Base-by-base conservation (phyloP, 2,888 invertebrate genomes). In the Sarcophaga subvicina region DNA sequence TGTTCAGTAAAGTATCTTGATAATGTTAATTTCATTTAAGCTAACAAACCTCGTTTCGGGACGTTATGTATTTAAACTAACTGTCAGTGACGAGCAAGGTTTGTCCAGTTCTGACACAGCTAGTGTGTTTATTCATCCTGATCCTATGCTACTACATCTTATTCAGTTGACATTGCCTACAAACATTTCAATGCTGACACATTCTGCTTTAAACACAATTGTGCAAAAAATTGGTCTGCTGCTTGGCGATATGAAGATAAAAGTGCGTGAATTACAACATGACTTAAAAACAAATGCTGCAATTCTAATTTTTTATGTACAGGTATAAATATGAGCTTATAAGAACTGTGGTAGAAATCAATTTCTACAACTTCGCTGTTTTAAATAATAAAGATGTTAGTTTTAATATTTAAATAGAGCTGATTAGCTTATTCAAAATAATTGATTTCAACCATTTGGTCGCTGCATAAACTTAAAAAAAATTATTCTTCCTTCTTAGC, bases 31-130 rank as follows among this genome's bases (percentile, higher is more conserved):
- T 25, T 70, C 5, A 45, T 60, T 92, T 20, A 91, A 96, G 96
- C 93, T 98, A 54, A 96, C 97, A n/a, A 96, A 98, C 92, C 95
- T 98, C 78, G 96, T 97, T 71, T 96, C 97, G 4, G 99, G 98
- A 0, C 95, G 96, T 88, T 99, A 98, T 92, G 95, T 98, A 3
- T 98, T 98, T 91, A 96, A 96, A 90, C 94, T 99, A 82, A 97
- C 96, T n/a, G 98, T 99, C 1, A 96, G 95, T 63, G 99, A 99
- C 93, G 97, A 97, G 89, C 98, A 98, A 92, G 98, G 98, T 0
- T 94, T 97, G 79, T 96, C 96, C 0, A 96, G 95, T 89, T 96
- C 96, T 20, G 98, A 98, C 92, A 96, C 96, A 0, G 97, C 97
- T 27, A 97, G 97, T 79, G 95, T 99, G 89, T 95, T 96, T 90